Percentiles rank a stretch among this genome's conserved stretches.
Conservation (phyloP, 2,888 invertebrate genomes). For the Drosophila mercatorum region DNA sequence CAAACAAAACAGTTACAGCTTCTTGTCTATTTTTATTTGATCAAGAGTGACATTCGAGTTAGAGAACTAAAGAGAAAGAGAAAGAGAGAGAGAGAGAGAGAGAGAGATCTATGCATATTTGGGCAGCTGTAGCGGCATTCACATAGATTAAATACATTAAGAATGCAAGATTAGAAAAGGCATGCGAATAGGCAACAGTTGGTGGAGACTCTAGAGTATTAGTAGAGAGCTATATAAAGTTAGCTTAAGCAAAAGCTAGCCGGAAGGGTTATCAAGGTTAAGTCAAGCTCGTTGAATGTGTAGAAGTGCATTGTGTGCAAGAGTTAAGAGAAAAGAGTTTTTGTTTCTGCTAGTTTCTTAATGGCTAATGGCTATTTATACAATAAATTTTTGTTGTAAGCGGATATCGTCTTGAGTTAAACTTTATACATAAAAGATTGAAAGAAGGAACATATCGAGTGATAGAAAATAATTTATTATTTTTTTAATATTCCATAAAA, state of each 20-base stretch:
- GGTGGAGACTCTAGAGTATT: constrained; percentile 1
- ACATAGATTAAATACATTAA: constrained; percentile 26
- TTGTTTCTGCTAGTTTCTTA: neutral
- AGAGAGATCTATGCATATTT: constrained; percentile 49
- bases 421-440: no score
- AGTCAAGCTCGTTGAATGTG: constrained; percentile 7
- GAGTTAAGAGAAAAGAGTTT: neutral
- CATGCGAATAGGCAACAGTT: constrained; percentile 38
- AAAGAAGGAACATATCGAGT: no score
- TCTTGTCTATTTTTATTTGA: constrained; percentile 70
- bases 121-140: constrained; percentile 56
- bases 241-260: constrained; percentile 1
- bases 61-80: neutral
- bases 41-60: constrained; percentile 58
- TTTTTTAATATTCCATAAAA: neutral
- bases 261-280: constrained; percentile 37
- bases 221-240: neutral
- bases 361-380: neutral
- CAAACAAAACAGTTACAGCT: constrained; percentile 60
- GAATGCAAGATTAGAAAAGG: constrained; percentile 38
- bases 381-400: no score
- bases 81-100: neutral
- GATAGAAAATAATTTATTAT: neutral
- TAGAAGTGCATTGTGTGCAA: neutral
- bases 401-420: no score